phyloP scores from a whole-genome alignment of 2,113 vertebrate genomes.

The Pithys albifrons region DNA sequence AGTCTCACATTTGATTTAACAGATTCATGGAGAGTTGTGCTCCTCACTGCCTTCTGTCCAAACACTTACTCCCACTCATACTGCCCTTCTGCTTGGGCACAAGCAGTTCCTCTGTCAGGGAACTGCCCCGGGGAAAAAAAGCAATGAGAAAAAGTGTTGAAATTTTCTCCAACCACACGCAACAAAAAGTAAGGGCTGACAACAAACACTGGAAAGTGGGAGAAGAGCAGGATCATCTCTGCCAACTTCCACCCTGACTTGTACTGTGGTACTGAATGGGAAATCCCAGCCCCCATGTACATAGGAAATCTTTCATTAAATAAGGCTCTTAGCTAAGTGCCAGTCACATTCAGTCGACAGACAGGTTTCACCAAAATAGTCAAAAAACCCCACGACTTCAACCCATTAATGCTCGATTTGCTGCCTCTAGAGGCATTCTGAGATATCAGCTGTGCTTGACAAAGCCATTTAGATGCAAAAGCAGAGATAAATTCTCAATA shows the following conservation, averaged over 20 bases:
- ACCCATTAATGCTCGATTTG: not conserved
- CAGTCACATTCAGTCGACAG: not conserved
- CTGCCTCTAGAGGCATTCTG: not conserved
- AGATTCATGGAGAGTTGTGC: not conserved
- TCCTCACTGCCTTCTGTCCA: not conserved
- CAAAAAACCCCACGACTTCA: not conserved
- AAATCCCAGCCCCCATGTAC: not conserved
- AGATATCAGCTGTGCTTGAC: not conserved
- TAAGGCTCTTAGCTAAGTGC: not conserved
- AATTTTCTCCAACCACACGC: fast-evolving
- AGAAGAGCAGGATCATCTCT: not conserved
- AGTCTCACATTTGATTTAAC: not conserved
- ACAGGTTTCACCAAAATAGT: not conserved
- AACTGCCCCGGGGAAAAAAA: not conserved
- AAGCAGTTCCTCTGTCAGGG: not conserved
- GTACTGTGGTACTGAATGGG: not conserved
- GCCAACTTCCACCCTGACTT: not conserved
- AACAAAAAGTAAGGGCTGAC: not conserved
- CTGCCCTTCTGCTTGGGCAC: not conserved
- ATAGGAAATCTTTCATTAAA: not conserved
- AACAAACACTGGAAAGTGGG: not conserved
- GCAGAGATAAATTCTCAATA: not conserved
- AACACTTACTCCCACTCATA: fast-evolving
- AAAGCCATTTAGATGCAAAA: not conserved
- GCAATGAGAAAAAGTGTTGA: not conserved